A percentile compares a stretch with the other conserved stretches of the same genome.
Conservation (phyloP, 2,888 invertebrate species). For the Drosophila planitibia region DNA sequence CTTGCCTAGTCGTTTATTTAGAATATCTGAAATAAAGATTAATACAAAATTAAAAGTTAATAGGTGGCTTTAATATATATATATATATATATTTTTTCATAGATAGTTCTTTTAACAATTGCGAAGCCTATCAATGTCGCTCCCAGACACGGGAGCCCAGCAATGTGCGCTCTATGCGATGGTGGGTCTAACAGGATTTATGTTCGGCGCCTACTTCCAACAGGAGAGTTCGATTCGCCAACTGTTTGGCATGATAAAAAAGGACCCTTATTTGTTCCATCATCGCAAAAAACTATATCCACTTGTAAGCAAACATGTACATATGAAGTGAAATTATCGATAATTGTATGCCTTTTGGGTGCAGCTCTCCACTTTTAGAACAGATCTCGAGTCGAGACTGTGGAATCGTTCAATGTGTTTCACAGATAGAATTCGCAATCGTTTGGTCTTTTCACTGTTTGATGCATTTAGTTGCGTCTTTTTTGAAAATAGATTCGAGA, state of each 20-base stretch:
- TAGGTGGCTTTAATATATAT: not conserved
- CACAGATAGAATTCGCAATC: slow-evolving; percentile 45
- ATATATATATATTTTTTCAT: no score
- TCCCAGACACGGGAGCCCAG: slow-evolving; percentile 35
- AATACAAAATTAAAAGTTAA: slow-evolving; percentile 43
- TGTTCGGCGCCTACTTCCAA: slow-evolving; percentile 62
- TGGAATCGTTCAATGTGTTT: slow-evolving; percentile 42
- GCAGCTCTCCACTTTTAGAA: slow-evolving; percentile 58
- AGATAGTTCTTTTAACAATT: not conserved
- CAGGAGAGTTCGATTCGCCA: slow-evolving; percentile 57
- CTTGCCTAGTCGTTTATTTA: not conserved
- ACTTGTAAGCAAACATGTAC: slow-evolving; percentile 40
- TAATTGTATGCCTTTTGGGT: not conserved
- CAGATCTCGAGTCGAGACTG: slow-evolving; percentile 57
- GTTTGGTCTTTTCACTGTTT: slow-evolving; percentile 39
- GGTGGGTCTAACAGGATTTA: slow-evolving; percentile 57
- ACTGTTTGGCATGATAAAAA: slow-evolving; percentile 44
- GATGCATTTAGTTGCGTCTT: slow-evolving; percentile 35
- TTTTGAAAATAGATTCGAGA: slow-evolving; percentile 20
- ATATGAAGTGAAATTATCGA: not conserved
- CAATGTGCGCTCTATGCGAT: slow-evolving; percentile 52
- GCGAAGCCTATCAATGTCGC: slow-evolving; percentile 8
- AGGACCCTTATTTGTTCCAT: slow-evolving; percentile 63
- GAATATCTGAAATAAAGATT: not conserved
- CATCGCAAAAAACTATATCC: slow-evolving; percentile 63